Percentiles rank a stretch among this genome's conserved stretches.
Evolutionary conservation across 1,140 invertebrate genomes (phyloP).

Genomic region (Heliconius nattereri): DNA sequence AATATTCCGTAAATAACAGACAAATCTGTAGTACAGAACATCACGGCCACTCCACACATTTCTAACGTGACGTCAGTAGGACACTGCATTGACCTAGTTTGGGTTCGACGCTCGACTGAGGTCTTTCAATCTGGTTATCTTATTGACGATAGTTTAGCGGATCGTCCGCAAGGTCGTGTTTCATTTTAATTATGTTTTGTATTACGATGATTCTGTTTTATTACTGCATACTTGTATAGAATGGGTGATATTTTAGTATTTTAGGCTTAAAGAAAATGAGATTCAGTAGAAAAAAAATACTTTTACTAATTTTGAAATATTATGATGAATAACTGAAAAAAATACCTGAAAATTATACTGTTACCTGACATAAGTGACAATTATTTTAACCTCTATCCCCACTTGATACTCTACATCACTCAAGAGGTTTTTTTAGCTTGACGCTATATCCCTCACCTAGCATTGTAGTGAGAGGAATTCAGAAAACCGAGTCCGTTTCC

Average conservation of each 20-base stretch:
- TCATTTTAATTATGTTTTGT: conserved; percentile 18
- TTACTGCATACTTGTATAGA: background rate
- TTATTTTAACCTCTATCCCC: too few species aligned
- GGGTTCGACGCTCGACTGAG: conserved; percentile 71
- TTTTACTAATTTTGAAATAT: too few species aligned
- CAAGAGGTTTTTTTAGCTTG: too few species aligned
- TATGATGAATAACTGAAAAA: too few species aligned
- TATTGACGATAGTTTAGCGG: conserved; percentile 40
- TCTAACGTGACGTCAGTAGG: conserved; percentile 41
- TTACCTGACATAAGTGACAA: too few species aligned
- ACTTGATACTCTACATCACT: too few species aligned
- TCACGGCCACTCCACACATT: conserved; percentile 36
- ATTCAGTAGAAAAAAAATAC: too few species aligned
- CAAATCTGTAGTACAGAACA: background rate
- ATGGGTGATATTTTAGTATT: background rate
- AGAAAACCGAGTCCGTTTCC: too few species aligned
- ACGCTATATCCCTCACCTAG: too few species aligned
- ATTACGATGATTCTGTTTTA: conserved; percentile 1
- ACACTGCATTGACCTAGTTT: conserved; percentile 70
- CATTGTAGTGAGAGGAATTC: too few species aligned
- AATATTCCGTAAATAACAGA: conserved; percentile 8
- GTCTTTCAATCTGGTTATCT: conserved; percentile 50
- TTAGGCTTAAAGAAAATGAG: background rate
- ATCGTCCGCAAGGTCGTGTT: conserved; percentile 32
- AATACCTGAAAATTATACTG: too few species aligned